These are phyloP conservation scores for Andricus quercusramuli DNA, from an alignment of 2,888 invertebrate genomes.

Conservation along the genomic window DNA sequence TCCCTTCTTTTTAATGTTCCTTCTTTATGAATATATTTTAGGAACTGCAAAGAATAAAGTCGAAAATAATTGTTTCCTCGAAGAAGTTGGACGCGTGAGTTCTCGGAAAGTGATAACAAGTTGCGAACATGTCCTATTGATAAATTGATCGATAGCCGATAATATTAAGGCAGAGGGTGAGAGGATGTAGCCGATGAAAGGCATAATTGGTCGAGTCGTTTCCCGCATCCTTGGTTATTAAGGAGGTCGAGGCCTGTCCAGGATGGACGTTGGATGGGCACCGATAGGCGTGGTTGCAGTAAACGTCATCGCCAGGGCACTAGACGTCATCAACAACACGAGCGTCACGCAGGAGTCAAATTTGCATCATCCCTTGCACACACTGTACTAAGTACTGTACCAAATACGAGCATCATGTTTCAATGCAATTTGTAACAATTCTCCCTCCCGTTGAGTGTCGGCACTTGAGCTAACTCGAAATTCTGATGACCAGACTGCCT, in stretches of 20 bases:
- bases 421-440: constrained; percentile 62
- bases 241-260: constrained; percentile 69
- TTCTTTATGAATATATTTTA: too few species aligned
- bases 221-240: constrained; percentile 67
- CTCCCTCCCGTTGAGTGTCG: constrained; percentile 62
- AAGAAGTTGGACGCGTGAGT: too few species aligned
- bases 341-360: constrained; percentile 67
- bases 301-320: constrained; percentile 77
- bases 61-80: too few species aligned
- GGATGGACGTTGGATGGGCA: constrained; percentile 55
- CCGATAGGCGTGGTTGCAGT: constrained; percentile 73
- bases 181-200: constrained; percentile 41
- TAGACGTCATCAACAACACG: constrained; percentile 76
- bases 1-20: too few species aligned
- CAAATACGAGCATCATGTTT: constrained; percentile 44
- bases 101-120: too few species aligned
- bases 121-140: background rate
- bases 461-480: constrained; percentile 59
- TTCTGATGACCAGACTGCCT: constrained; percentile 40
- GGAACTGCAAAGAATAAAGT: too few species aligned
- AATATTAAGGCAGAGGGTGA: constrained; percentile 3
- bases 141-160: background rate
- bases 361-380: constrained; percentile 68
- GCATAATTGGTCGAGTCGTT: constrained; percentile 56
- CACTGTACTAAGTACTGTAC: constrained; percentile 45